These are phyloP conservation scores for Embiotoca jacksoni DNA, from an alignment of 2,113 vertebrate genomes.

Conservation along the genomic window DNA sequence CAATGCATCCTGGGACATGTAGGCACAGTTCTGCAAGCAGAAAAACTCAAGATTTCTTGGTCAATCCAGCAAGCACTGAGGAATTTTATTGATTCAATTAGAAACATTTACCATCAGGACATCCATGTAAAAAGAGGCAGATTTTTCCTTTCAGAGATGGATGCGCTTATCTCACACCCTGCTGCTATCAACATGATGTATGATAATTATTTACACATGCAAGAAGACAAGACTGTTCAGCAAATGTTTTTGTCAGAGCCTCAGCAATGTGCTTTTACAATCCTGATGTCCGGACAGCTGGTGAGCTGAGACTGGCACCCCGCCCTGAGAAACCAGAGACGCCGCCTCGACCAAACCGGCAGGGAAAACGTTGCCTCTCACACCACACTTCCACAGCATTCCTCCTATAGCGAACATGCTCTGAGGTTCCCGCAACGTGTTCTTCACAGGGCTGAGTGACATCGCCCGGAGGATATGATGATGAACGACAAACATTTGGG, in stretches of 20 bases:
- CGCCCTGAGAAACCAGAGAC: slow-evolving; percentile 66
- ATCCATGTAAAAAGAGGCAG: too few relatives aligned
- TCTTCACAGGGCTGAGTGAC: slow-evolving; percentile 39
- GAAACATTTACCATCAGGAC: too few relatives aligned
- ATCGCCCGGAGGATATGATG: slow-evolving; percentile 46
- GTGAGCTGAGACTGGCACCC: slow-evolving; percentile 60
- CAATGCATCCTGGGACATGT: too few relatives aligned
- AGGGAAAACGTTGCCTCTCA: slow-evolving; percentile 37
- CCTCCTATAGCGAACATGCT: slow-evolving; percentile 31
- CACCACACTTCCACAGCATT: slow-evolving; percentile 49
- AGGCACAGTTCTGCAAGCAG: too few relatives aligned
- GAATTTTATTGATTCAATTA: too few relatives aligned
- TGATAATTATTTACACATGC: slow-evolving; percentile 55
- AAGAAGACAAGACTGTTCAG: slow-evolving; percentile 36
- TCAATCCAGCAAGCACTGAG: too few relatives aligned
- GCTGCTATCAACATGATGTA: too few relatives aligned
- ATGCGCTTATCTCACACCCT: too few relatives aligned
- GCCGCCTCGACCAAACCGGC: slow-evolving; percentile 46
- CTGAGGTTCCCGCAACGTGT: neutral
- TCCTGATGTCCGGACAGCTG: slow-evolving; percentile 67
- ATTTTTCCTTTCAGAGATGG: too few relatives aligned
- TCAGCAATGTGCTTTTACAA: slow-evolving; percentile 59
- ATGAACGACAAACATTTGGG: slow-evolving; percentile 40
- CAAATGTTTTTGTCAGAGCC: slow-evolving; percentile 63
- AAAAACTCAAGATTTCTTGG: too few relatives aligned